These are phyloP conservation scores for Platycercus adscitus DNA, from an alignment of 2,113 vertebrate species.

Conservation along the genomic window DNA sequence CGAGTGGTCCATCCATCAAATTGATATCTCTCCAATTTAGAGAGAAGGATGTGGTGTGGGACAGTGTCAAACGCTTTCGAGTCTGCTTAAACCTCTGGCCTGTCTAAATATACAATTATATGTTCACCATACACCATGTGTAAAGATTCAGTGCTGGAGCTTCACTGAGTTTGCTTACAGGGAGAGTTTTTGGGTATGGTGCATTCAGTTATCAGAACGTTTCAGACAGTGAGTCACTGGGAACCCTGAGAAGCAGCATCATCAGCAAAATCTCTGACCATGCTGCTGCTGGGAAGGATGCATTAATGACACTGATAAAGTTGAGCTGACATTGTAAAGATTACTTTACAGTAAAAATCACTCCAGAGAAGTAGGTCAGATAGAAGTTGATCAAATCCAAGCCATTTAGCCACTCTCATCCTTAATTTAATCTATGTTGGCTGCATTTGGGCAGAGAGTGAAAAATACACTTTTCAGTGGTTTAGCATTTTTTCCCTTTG, in stretches of 20 bases:
- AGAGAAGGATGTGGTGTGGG: no score
- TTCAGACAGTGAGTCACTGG: background rate
- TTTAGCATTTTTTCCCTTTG: background rate
- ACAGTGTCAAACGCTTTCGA: no score
- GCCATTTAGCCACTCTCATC: background rate
- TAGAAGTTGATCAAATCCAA: background rate
- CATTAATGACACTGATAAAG: background rate
- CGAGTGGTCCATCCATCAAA: no score
- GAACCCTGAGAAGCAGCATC: background rate
- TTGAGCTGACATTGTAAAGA: background rate
- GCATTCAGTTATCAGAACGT: background rate
- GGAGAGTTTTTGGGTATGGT: fast-evolving
- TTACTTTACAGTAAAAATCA: background rate
- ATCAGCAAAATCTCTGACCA: background rate
- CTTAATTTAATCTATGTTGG: background rate
- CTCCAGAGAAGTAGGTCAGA: background rate
- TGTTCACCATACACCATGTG: background rate
- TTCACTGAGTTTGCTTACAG: background rate
- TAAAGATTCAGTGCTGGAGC: background rate
- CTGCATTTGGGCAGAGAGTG: background rate
- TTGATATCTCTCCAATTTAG: no score
- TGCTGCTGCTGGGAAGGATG: background rate
- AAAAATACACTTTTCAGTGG: background rate
- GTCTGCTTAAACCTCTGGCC: background rate
- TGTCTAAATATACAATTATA: background rate